These are phyloP conservation scores for Carlito syrichta DNA, from an alignment of 2,113 vertebrate genomes.

Conservation along the genomic window DNA sequence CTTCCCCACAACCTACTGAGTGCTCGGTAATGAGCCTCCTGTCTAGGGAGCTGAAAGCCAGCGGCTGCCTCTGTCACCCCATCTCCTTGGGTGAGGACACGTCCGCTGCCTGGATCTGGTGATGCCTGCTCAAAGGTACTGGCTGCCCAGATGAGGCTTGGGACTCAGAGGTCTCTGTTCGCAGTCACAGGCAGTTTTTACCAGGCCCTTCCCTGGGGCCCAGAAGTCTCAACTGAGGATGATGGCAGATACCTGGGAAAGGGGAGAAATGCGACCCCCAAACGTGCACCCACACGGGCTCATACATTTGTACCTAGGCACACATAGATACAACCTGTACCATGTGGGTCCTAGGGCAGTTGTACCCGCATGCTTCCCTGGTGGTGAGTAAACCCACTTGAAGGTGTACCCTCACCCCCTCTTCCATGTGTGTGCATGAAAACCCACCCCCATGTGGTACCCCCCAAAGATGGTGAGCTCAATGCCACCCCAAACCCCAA, in stretches of 20 bases:
- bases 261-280: neutral
- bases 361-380: neutral
- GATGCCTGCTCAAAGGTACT: neutral
- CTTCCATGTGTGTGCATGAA: neutral
- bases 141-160: neutral
- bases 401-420: neutral
- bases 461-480: neutral
- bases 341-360: neutral
- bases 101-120: slow-evolving; percentile 43
- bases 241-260: neutral
- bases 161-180: slow-evolving; percentile 40
- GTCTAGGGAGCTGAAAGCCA: neutral
- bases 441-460: neutral
- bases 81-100: slow-evolving; percentile 30
- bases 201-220: neutral
- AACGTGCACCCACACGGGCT: neutral
- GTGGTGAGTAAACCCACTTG: neutral
- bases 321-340: neutral
- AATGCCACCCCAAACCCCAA: neutral
- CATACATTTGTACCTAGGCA: neutral
- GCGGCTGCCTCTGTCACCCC: neutral
- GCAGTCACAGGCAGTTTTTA: neutral
- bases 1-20: neutral
- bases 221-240: neutral
- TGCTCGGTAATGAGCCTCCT: slow-evolving; percentile 21